phyloP scores from a whole-genome alignment of 2,797 vertebrate genomes.

The Pyrocephalus nanus region DNA sequence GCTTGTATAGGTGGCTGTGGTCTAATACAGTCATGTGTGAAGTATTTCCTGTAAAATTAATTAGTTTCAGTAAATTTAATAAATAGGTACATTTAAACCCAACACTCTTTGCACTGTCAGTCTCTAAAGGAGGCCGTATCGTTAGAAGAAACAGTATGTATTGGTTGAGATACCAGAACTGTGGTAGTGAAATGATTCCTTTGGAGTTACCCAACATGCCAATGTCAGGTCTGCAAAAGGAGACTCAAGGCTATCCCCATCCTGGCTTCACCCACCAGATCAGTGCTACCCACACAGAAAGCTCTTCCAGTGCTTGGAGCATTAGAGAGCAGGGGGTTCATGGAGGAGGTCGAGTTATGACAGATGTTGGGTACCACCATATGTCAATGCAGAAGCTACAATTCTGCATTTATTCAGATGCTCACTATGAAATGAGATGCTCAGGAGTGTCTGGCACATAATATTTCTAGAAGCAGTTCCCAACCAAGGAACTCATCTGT shows the following conservation, averaged over 20 bases:
- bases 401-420: not conserved
- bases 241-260: not conserved
- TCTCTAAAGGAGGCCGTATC: not conserved
- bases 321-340: not conserved
- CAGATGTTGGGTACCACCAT: not conserved
- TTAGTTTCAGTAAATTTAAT: constrained; percentile 5
- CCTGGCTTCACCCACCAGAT: not conserved
- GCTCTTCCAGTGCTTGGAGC: not conserved
- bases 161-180: not conserved
- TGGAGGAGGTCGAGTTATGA: not conserved
- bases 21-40: not conserved
- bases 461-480: not conserved
- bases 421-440: not conserved
- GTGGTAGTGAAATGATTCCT: not conserved
- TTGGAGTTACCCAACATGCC: not conserved
- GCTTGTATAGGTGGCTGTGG: not conserved
- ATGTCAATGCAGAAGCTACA: not conserved
- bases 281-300: not conserved
- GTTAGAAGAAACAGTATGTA: not conserved
- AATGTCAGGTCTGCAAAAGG: not conserved
- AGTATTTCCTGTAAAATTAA: not conserved
- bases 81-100: not conserved
- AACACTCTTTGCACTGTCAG: not conserved
- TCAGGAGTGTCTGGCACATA: not conserved
- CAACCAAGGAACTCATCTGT: not conserved